These are phyloP conservation scores for Drosophila atroscutellata DNA, from an alignment of 2,888 invertebrate genomes.

Conservation along the genomic window DNA sequence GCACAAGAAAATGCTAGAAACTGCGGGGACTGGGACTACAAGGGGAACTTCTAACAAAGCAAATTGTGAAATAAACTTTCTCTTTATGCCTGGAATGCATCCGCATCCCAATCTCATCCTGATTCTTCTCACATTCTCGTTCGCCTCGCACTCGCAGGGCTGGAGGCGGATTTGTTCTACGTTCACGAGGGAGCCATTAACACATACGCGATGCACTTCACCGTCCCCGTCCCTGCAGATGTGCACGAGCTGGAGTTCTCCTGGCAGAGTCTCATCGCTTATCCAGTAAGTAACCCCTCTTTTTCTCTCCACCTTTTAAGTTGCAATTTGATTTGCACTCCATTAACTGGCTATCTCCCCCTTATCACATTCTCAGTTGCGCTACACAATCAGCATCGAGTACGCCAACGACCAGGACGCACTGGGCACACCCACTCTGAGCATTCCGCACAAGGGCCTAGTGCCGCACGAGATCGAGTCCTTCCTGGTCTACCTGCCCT, in stretches of 20 bases:
- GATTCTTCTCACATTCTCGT: constrained; percentile 6
- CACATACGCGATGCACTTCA: constrained; percentile 93
- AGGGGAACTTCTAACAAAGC: constrained; percentile 51
- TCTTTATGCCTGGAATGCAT: constrained; percentile 61
- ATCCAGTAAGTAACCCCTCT: constrained; percentile 88
- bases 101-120: constrained; percentile 32
- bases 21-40: neutral
- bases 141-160: constrained; percentile 86
- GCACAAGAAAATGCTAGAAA: constrained; percentile 35
- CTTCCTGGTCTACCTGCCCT: constrained; percentile 92
- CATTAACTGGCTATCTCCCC: constrained; percentile 61
- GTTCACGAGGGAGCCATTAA: constrained; percentile 94
- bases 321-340: constrained; percentile 70
- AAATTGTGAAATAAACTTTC: constrained; percentile 72
- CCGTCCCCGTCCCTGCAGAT: constrained; percentile 91
- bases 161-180: constrained; percentile 92
- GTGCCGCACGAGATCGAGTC: constrained; percentile 92
- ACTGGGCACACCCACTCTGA: constrained; percentile 91
- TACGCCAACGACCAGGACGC: constrained; percentile 88
- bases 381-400: constrained; percentile 86
- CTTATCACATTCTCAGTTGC: constrained; percentile 78
- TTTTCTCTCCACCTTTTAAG: neutral
- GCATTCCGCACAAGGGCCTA: constrained; percentile 92
- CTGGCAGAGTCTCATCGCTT: constrained; percentile 91
- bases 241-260: constrained; percentile 93